Evolutionary conservation across 2,797 vertebrate genomes (phyloP).

Genomic region (Enteromius radiatus): DNA sequence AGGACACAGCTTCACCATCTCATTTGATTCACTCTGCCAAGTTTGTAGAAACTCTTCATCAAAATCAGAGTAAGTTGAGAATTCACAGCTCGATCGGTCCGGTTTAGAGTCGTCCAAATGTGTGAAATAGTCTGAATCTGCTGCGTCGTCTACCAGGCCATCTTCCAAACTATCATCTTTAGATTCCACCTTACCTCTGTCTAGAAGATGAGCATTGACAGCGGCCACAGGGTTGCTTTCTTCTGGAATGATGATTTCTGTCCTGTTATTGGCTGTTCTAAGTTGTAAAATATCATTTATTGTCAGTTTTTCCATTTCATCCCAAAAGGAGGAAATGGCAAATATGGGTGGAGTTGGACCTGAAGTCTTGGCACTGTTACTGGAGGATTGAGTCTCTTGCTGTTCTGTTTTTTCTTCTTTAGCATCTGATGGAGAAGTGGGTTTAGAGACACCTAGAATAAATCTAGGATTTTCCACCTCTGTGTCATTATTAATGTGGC

Average conservation of each 20-base stretch:
- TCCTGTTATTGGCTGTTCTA: constrained; percentile 55
- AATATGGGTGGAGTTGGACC: constrained; percentile 68
- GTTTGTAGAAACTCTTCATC: constrained; percentile 74
- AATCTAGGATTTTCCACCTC: constrained; percentile 6
- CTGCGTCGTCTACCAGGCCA: constrained; percentile 64
- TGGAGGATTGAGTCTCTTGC: constrained; percentile 6
- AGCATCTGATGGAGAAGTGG: background rate
- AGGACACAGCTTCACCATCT: constrained; percentile 46
- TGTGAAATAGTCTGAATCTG: constrained; percentile 80
- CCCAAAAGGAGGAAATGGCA: constrained; percentile 81
- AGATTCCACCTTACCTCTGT: constrained; percentile 22
- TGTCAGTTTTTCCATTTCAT: constrained; percentile 83
- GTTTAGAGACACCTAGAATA: constrained; percentile 17
- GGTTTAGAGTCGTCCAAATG: constrained; percentile 76
- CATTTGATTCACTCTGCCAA: constrained; percentile 57
- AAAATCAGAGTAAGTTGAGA: constrained; percentile 75
- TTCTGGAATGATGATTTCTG: constrained; percentile 30
- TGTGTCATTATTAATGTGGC: constrained; percentile 2
- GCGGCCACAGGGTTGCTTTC: constrained; percentile 36
- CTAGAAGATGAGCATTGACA: constrained; percentile 18
- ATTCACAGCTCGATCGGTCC: constrained; percentile 75
- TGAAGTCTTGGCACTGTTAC: constrained; percentile 33
- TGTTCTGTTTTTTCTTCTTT: constrained; percentile 28
- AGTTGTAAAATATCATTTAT: constrained; percentile 82
- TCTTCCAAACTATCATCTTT: constrained; percentile 56